A percentile compares a stretch with the other conserved stretches of the same genome.
These are phyloP conservation scores for Ia io DNA, from an alignment of 2,113 vertebrate species.

Conservation along the genomic window DNA sequence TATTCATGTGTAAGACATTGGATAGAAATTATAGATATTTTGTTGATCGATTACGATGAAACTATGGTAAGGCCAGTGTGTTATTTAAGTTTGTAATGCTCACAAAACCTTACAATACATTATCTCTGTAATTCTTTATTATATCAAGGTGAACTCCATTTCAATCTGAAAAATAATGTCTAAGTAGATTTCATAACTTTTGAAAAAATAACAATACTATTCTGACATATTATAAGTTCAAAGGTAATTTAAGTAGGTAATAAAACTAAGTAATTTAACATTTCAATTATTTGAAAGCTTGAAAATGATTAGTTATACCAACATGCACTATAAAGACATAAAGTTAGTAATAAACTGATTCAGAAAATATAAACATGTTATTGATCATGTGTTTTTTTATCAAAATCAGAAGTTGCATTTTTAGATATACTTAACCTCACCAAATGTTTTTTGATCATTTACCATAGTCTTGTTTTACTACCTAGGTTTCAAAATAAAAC, in stretches of 20 bases:
- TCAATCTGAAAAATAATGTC: neutral
- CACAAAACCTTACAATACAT: neutral
- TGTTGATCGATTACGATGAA: neutral
- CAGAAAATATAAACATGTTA: neutral
- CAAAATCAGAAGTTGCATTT: neutral
- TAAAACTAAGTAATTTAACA: neutral
- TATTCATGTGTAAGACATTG: neutral
- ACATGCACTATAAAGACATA: neutral
- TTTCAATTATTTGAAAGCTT: neutral
- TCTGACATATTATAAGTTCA: neutral
- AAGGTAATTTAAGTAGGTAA: neutral
- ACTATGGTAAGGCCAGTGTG: neutral
- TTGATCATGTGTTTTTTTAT: neutral
- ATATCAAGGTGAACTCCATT: neutral
- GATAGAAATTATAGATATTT: neutral
- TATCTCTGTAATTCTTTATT: neutral
- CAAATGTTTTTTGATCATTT: slow-evolving; percentile 22
- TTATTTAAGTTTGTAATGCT: neutral
- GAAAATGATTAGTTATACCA: neutral
- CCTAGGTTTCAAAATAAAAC: neutral
- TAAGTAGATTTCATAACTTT: neutral
- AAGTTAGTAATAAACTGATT: neutral
- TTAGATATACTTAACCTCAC: neutral
- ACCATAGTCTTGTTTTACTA: neutral
- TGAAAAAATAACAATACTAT: neutral